phyloP scores from a whole-genome alignment of 2,113 vertebrate species.

The Apus apus region DNA sequence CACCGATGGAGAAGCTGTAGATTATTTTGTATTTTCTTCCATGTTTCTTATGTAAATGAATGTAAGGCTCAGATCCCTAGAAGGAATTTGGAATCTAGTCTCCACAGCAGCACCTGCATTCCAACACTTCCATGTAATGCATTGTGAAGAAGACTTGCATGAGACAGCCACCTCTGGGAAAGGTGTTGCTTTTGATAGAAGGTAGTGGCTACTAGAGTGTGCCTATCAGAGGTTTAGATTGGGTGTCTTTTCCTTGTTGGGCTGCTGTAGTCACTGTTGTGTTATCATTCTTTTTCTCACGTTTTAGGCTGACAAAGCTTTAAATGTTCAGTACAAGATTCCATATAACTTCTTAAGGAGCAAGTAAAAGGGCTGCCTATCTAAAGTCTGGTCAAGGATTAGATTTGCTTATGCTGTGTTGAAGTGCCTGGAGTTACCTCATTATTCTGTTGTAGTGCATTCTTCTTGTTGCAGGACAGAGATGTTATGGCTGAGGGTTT shows the following conservation, averaged over 20 bases:
- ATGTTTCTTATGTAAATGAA: accelerated
- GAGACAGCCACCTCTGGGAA: background rate
- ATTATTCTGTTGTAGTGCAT: background rate
- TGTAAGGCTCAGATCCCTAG: background rate
- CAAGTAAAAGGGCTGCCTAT: background rate
- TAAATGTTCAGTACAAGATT: background rate
- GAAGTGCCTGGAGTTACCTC: background rate
- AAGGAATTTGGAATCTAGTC: background rate
- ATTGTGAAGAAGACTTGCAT: background rate
- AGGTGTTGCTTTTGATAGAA: background rate
- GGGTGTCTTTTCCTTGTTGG: background rate
- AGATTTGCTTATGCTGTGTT: background rate
- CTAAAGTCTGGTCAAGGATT: background rate
- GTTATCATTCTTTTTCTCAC: background rate
- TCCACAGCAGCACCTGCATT: background rate
- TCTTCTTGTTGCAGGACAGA: background rate
- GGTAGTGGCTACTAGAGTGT: background rate
- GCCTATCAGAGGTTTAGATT: background rate
- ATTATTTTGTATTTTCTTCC: background rate
- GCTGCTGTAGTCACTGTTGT: background rate
- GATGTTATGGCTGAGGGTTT: background rate
- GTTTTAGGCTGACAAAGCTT: background rate
- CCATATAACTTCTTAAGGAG: background rate
- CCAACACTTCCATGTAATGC: background rate
- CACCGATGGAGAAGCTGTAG: background rate